Conservation (phyloP, 2,888 invertebrate species). For the Empis stercorea region DNA sequence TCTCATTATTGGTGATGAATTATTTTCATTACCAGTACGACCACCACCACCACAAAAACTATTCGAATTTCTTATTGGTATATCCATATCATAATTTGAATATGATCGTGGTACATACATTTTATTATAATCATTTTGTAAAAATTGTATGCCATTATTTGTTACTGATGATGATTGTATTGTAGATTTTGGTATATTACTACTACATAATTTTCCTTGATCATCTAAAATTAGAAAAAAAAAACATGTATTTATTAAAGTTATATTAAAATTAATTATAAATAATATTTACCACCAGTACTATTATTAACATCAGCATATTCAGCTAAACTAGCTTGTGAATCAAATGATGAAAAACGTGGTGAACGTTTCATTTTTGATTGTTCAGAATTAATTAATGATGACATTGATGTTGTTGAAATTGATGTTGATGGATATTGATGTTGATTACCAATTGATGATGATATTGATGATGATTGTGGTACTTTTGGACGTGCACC, state of each 20-base stretch:
- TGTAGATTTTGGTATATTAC: constrained; percentile 15
- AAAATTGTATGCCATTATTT: constrained; percentile 4
- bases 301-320: constrained; percentile 20
- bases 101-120: constrained; percentile 33
- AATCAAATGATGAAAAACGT: constrained; percentile 35
- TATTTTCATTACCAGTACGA: constrained; percentile 8
- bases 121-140: constrained; percentile 13
- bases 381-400: constrained; percentile 13
- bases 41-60: constrained; percentile 10
- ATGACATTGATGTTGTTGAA: constrained; percentile 12
- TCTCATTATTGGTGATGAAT: constrained; percentile 8
- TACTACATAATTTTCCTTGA: constrained; percentile 13
- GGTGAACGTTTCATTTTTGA: constrained; percentile 36
- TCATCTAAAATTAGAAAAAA: constrained; percentile 7
- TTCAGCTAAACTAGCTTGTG: constrained; percentile 36
- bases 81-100: constrained; percentile 33
- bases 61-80: constrained; percentile 11
- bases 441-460: constrained; percentile 16
- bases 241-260: neutral
- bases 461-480: constrained; percentile 28
- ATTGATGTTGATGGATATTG: constrained; percentile 9
- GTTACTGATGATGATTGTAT: constrained; percentile 4
- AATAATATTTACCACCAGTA: constrained; percentile 11
- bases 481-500: constrained; percentile 68
- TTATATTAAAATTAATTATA: too few relatives aligned